A percentile compares a stretch with the other conserved stretches of the same genome.
phyloP scores from a whole-genome alignment of 2,797 vertebrate genomes.

The Gambelia wislizenii region DNA sequence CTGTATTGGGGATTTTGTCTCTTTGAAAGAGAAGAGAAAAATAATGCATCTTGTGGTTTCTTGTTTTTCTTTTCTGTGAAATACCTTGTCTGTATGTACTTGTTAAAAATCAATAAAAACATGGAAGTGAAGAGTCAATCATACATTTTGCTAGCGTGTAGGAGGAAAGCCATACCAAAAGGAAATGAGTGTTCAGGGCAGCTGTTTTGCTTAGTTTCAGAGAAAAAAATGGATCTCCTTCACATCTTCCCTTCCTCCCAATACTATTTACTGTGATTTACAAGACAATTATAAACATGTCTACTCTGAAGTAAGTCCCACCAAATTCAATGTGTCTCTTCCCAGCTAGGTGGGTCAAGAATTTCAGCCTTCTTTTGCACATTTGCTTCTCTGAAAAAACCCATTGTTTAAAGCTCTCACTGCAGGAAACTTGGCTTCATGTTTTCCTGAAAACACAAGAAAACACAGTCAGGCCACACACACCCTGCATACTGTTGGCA shows the following conservation, averaged over 20 bases:
- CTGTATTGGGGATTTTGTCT: too few relatives aligned
- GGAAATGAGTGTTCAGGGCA: neutral
- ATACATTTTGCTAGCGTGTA: neutral
- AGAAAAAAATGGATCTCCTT: neutral
- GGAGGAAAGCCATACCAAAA: neutral
- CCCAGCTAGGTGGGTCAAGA: neutral
- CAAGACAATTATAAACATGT: neutral
- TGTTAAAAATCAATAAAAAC: neutral
- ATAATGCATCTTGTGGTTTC: neutral
- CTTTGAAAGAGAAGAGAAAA: too few relatives aligned
- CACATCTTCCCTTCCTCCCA: neutral
- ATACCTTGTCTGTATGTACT: neutral
- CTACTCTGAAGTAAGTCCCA: neutral
- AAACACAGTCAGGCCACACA: neutral
- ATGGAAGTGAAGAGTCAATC: neutral
- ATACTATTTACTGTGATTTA: constrained; percentile 8
- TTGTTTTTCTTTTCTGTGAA: neutral
- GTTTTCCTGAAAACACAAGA: neutral
- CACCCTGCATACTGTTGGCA: neutral
- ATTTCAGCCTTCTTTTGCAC: neutral
- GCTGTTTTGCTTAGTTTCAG: neutral
- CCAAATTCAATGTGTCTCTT: neutral
- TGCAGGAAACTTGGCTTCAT: neutral
- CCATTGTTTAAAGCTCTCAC: neutral
- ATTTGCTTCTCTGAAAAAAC: neutral